Conservation (phyloP, 2,113 vertebrate genomes). For the Malurus elegans region DNA sequence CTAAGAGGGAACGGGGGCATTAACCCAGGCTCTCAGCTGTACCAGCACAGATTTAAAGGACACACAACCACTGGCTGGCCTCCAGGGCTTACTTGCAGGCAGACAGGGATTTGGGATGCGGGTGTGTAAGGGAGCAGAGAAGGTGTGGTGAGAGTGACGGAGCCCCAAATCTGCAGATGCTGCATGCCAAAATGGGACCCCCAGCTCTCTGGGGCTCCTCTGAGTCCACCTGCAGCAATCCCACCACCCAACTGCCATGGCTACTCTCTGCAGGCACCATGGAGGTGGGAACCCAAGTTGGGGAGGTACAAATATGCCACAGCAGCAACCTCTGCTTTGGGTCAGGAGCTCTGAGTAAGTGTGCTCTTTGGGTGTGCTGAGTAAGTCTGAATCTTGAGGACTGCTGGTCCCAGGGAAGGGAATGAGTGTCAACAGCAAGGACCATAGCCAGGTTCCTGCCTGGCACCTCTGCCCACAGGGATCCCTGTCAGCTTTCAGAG, state of each 20-base stretch:
- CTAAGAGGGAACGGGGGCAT: background rate
- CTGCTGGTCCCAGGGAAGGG: background rate
- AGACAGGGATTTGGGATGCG: background rate
- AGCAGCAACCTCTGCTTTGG: background rate
- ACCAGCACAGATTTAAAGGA: background rate
- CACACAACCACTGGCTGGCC: background rate
- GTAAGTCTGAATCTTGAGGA: background rate
- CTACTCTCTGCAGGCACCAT: background rate
- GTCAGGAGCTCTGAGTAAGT: background rate
- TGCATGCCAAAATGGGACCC: fast-evolving
- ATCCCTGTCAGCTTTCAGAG: background rate
- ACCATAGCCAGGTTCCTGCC: background rate
- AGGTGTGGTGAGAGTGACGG: background rate
- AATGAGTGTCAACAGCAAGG: background rate
- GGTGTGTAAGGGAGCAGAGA: background rate
- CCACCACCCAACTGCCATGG: background rate
- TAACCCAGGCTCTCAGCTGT: background rate
- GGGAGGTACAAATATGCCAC: background rate
- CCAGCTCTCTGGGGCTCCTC: background rate
- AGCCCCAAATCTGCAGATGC: background rate
- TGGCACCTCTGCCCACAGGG: background rate
- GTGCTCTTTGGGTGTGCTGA: fast-evolving
- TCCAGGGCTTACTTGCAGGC: background rate
- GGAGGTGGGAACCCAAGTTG: background rate
- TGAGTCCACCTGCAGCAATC: background rate